Evolutionary conservation across 1,140 invertebrate species (phyloP).

Genomic region (Saxidomus purpurata): DNA sequence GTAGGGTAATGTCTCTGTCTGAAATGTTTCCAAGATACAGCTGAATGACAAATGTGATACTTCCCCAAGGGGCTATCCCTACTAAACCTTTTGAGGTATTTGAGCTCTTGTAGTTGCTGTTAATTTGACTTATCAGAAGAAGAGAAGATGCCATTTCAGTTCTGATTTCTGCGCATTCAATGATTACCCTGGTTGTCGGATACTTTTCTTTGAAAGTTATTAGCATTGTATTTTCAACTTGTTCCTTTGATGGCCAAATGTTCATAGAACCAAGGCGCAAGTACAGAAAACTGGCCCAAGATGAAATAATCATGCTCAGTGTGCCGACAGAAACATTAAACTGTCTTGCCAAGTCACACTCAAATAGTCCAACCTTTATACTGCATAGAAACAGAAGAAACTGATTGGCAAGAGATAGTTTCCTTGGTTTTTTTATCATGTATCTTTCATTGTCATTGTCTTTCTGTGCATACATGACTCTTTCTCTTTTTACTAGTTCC

Average conservation of each 20-base stretch:
- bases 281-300: conserved; percentile 46
- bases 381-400: conserved; percentile 39
- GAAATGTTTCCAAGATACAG: conserved; percentile 40
- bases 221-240: background rate
- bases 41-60: conserved; percentile 36
- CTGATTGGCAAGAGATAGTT: conserved; percentile 35
- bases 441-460: background rate
- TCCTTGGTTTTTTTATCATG: background rate
- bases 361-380: conserved; percentile 35
- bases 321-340: conserved; percentile 39
- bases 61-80: conserved; percentile 58
- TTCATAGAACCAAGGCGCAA: conserved; percentile 36
- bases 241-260: conserved; percentile 42
- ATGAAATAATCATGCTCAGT: conserved; percentile 21
- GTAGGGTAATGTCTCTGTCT: conserved; percentile 47
- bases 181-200: conserved; percentile 57
- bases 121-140: conserved; percentile 22
- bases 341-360: conserved; percentile 27
- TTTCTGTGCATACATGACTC: conserved; percentile 12
- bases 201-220: conserved; percentile 33
- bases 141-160: conserved; percentile 56
- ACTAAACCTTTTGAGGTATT: conserved; percentile 65
- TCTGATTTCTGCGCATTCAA: conserved; percentile 65
- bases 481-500: conserved; percentile 41
- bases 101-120: conserved; percentile 51